Conservation (phyloP, 2,888 invertebrate species). For the Sarcophaga variegata region DNA sequence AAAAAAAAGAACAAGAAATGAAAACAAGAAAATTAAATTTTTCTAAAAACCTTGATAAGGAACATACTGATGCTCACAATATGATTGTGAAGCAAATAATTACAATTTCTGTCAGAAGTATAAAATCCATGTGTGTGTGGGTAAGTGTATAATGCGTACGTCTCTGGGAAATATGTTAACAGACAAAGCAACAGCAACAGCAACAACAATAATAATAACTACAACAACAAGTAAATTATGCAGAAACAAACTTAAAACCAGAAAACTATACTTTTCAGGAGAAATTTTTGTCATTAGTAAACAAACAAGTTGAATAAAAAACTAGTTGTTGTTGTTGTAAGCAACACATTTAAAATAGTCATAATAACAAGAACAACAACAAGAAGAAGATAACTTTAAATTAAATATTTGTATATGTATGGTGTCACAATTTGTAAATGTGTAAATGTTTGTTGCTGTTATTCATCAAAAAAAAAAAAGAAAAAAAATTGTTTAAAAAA, state of each 20-base stretch:
- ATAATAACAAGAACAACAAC: background rate
- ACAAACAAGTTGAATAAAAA: conserved; percentile 38
- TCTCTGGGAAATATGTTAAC: too few relatives aligned
- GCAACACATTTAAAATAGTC: background rate
- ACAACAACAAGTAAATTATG: conserved; percentile 31
- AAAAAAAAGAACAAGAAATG: background rate
- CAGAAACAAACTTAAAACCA: conserved; percentile 10
- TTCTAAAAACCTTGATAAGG: conserved; percentile 23
- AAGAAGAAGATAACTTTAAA: conserved; percentile 31
- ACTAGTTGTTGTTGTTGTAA: background rate
- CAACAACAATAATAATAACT: too few relatives aligned
- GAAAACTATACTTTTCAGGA: conserved; percentile 30
- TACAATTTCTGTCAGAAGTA: background rate
- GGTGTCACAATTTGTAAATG: conserved; percentile 58
- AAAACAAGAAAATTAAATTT: conserved; percentile 27
- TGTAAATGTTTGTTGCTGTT: conserved; percentile 37
- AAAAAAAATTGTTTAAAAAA: conserved; percentile 18
- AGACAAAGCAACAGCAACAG: too few relatives aligned
- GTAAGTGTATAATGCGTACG: too few relatives aligned
- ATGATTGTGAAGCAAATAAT: conserved; percentile 31
- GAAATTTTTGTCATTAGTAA: conserved; percentile 52
- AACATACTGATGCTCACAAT: background rate
- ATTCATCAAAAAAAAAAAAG: conserved; percentile 10
- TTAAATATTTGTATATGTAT: conserved; percentile 64
- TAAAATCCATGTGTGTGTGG: too few relatives aligned